Conservation (phyloP, 2,113 vertebrate species). For the Lipophrys pholis region DNA sequence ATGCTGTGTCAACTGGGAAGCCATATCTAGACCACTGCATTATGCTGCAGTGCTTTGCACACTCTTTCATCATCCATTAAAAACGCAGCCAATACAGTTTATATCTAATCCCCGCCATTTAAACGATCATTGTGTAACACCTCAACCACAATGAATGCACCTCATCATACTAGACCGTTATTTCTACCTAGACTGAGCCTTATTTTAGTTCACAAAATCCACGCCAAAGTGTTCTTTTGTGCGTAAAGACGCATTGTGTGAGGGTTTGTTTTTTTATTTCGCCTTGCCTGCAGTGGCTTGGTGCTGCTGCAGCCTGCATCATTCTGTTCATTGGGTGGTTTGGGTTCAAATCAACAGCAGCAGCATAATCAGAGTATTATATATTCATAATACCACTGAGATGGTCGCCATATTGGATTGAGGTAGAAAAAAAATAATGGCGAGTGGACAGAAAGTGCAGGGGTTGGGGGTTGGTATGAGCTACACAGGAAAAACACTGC, state of each 20-base stretch:
- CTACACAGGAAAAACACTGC: slow-evolving; percentile 33
- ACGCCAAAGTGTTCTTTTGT: not conserved
- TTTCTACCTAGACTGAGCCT: not conserved
- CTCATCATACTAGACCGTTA: not conserved
- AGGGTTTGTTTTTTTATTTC: not conserved
- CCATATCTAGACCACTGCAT: slow-evolving; percentile 69
- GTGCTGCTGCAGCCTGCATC: slow-evolving; percentile 22
- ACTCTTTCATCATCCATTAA: slow-evolving; percentile 33
- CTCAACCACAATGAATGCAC: not conserved
- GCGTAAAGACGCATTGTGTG: slow-evolving; percentile 12
- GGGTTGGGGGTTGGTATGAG: slow-evolving; percentile 42
- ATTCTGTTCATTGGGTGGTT: not conserved
- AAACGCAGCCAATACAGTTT: slow-evolving; percentile 7
- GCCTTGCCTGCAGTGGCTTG: not conserved
- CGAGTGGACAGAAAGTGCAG: slow-evolving; percentile 56
- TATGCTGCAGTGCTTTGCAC: slow-evolving; percentile 75
- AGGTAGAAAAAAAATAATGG: slow-evolving; percentile 60
- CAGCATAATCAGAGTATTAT: slow-evolving; percentile 50
- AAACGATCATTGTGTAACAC: not conserved
- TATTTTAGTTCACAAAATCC: not conserved
- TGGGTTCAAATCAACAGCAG: slow-evolving; percentile 27
- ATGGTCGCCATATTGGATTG: slow-evolving; percentile 73
- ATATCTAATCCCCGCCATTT: not conserved
- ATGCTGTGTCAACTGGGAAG: slow-evolving; percentile 62
- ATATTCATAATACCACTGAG: slow-evolving; percentile 77